Evolutionary conservation across 2,888 invertebrate species (phyloP), one percentile per base, ranked within the genome.

Genomic region (Ormyrus pomaceus): DNA sequence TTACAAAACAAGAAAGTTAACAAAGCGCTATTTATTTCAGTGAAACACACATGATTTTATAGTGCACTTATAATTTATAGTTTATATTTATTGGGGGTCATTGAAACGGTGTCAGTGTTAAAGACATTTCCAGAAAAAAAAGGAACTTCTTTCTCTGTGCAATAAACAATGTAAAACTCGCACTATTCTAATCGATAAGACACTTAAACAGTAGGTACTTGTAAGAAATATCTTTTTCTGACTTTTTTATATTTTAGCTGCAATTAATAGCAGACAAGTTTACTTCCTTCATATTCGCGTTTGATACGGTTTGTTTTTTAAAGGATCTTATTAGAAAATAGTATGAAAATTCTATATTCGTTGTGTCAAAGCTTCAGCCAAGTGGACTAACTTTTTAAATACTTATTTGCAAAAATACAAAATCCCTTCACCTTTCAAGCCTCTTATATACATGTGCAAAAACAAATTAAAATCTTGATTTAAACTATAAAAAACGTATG

Each of bases 101-200:
- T 75, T 70, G 64, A 19, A 75, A 75, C 45, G 64, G 75, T 74
- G 79, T 50, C 75, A 79, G 64, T 79, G 79, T 79, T 75, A 75
- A 79, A 75, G 74, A 79, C 65, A 75, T 69, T 79, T 79, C 13
- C 9, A 74, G 61, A 73, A 79, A 74, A 79, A 62, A 34, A 64
- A 59, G 69, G 59, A 53, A 79, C 62, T 71, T 79, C 62, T 74
- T 79, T 71, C 65, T 34, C 51, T 58, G 59, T n/a, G 55, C 34
- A 71, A 64, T 46, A 76, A 76, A 77, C 70, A 77, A 71, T 77
- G 65, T 50, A 34, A 34, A 34, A 55, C 53, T n/a, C 62, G 50
- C 13, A 77, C 77, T 71, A 70, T 77, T 51, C 34, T 34, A 34
- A 34, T 34, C 34, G 34, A 34, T 34, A 34, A 34, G 56, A 48